Evolutionary conservation across 1,140 invertebrate genomes (phyloP).

Genomic region (Bombus soroeensis): DNA sequence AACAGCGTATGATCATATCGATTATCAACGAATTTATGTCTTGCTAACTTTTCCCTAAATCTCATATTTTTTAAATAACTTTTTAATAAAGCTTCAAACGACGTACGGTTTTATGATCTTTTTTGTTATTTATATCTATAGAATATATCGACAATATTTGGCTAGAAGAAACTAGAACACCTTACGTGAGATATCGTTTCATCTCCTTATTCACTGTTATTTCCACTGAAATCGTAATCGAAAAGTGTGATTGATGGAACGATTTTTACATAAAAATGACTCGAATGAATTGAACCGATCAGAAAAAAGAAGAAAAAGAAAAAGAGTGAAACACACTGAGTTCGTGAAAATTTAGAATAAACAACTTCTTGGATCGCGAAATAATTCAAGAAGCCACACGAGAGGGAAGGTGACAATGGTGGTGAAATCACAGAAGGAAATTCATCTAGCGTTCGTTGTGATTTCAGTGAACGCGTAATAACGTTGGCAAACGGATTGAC

Average conservation of each 20-base stretch:
- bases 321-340: too few species aligned
- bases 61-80: neutral
- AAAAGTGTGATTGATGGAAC: neutral
- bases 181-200: neutral
- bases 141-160: neutral
- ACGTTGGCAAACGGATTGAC: conserved; percentile 48
- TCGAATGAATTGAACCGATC: neutral
- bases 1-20: too few species aligned
- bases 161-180: neutral
- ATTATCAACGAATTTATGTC: too few species aligned
- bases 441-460: conserved; percentile 3
- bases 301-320: too few species aligned
- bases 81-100: neutral
- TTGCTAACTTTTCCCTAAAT: neutral
- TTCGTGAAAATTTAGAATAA: neutral
- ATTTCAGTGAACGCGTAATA: conserved; percentile 19
- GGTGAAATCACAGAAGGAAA: conserved; percentile 19
- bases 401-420: too few species aligned
- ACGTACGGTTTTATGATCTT: too few species aligned
- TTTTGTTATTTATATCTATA: neutral
- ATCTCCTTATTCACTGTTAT: neutral
- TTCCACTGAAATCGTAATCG: conserved; percentile 13
- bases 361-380: neutral
- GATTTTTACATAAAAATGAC: neutral
- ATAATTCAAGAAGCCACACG: neutral